Percentiles rank a stretch among this genome's conserved stretches.
Evolutionary conservation across 2,797 vertebrate species (phyloP).

Genomic region (Hydrophis major): DNA sequence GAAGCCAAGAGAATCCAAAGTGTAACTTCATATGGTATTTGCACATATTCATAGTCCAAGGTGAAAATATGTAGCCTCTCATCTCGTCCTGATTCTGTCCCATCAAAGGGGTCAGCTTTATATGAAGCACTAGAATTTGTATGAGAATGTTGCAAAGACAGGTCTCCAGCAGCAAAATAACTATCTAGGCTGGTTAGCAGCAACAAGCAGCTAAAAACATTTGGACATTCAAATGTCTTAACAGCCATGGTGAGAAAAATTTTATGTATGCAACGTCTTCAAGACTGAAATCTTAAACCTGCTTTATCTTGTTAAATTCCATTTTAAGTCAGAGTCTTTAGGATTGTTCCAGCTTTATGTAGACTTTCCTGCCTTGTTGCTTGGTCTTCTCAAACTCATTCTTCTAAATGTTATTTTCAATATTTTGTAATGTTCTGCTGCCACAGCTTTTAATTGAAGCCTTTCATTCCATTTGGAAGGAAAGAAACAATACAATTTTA

Average conservation of each 20-base stretch:
- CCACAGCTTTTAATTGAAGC: constrained; percentile 20
- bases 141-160: constrained; percentile 19
- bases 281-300: background rate
- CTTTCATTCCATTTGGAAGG: constrained; percentile 11
- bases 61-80: constrained; percentile 79
- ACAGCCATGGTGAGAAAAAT: constrained; percentile 39
- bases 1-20: constrained; percentile 93
- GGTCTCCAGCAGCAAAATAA: constrained; percentile 37
- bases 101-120: background rate
- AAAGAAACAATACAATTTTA: constrained; percentile 22
- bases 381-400: background rate
- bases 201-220: constrained; percentile 37
- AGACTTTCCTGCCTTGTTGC: background rate
- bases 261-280: accelerated
- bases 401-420: background rate
- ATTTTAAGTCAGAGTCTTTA: background rate
- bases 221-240: accelerated
- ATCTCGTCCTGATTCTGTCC: constrained; percentile 52
- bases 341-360: constrained; percentile 9
- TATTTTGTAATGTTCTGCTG: background rate
- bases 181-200: constrained; percentile 19
- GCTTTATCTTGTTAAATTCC: background rate
- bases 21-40: constrained; percentile 93
- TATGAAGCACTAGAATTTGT: constrained; percentile 19
- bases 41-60: constrained; percentile 85